Evolutionary conservation across 2,888 invertebrate species (phyloP), one percentile per base, ranked within the genome.

Genomic region (Cyrtodaria siliqua): DNA sequence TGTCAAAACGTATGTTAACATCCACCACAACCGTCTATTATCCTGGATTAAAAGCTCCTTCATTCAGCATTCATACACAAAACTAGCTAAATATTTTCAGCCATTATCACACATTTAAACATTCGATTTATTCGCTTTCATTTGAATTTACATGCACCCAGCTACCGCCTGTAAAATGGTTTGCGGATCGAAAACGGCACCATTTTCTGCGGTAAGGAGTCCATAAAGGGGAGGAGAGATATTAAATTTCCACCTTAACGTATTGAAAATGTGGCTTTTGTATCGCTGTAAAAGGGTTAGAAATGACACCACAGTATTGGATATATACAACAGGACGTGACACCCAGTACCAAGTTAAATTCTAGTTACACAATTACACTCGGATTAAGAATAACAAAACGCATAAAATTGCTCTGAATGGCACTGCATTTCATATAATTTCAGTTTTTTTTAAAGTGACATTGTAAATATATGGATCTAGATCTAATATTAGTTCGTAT

Each of bases 201-300:
- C 60, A 49, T 29, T 61, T 55, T 20, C 23, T 2, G 12, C n/a
- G 38, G 69, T 61, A 53, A 16, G 47, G 23, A 29, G 52, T 69
- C 69, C 59, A 69, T 42, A 27, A 50, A 50, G 33, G 62, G 79
- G 71, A 49, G 75, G 66, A 47, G 42, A 20, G 12, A 72, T 63
- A 52, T 75, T 72, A 72, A 56, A 79, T 75, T 75, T 74, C 75
- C 64, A 56, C 52, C 63, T 62, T 52, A 69, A 72, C 73, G 56
- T 63, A 75, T 71, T 69, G 67, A 75, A 74, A 72, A 67, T 40
- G 18, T 55, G 61, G 67, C 68, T 68, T 75, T 79, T 79, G 67
- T 79, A 38, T 33, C 26, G 50, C 50, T 18, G 16, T 50, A 61
- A 75, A 79, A 72, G 42, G 63, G 68, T 64, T 62, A 67, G 62